Evolutionary conservation across 2,888 invertebrate genomes (phyloP).

Genomic region (Drosophila atripex): DNA sequence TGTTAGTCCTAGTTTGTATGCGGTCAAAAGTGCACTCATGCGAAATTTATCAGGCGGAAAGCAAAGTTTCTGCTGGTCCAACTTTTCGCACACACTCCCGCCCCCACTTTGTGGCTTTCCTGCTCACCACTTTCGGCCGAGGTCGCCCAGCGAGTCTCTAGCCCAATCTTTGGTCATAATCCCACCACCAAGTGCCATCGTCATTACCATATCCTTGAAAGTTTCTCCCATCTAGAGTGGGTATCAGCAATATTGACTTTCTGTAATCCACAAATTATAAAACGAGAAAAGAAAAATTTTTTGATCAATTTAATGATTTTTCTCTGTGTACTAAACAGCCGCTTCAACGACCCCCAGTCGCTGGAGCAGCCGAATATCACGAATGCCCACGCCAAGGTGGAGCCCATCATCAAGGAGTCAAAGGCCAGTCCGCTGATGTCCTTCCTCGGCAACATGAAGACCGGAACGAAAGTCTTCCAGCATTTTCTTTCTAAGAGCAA

Average conservation of each 20-base stretch:
- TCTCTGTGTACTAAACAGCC: slow-evolving; percentile 61
- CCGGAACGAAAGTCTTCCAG: slow-evolving; percentile 87
- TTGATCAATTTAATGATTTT: neutral
- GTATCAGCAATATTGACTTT: neutral
- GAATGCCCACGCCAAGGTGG: slow-evolving; percentile 81
- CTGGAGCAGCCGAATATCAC: slow-evolving; percentile 83
- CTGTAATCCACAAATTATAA: neutral
- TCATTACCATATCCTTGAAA: neutral
- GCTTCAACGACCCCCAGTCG: slow-evolving; percentile 83
- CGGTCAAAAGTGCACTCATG: slow-evolving; percentile 77
- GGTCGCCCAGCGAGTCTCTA: slow-evolving; percentile 15
- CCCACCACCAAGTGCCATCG: neutral
- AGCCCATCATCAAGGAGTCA: slow-evolving; percentile 83
- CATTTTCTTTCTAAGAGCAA: slow-evolving; percentile 87
- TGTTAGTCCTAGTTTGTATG: slow-evolving; percentile 63
- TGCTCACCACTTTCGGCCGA: slow-evolving; percentile 18
- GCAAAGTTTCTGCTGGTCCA: slow-evolving; percentile 49
- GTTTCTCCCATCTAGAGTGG: neutral
- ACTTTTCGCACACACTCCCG: slow-evolving; percentile 54
- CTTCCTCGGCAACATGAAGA: slow-evolving; percentile 86
- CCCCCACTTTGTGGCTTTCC: slow-evolving; percentile 12
- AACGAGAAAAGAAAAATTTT: neutral
- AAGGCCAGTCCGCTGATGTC: slow-evolving; percentile 83
- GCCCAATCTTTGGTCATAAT: slow-evolving; percentile 1
- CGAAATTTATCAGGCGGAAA: slow-evolving; percentile 70